These are phyloP conservation scores for Gastrophryne carolinensis DNA, from an alignment of 2,797 vertebrate species.

Conservation along the genomic window DNA sequence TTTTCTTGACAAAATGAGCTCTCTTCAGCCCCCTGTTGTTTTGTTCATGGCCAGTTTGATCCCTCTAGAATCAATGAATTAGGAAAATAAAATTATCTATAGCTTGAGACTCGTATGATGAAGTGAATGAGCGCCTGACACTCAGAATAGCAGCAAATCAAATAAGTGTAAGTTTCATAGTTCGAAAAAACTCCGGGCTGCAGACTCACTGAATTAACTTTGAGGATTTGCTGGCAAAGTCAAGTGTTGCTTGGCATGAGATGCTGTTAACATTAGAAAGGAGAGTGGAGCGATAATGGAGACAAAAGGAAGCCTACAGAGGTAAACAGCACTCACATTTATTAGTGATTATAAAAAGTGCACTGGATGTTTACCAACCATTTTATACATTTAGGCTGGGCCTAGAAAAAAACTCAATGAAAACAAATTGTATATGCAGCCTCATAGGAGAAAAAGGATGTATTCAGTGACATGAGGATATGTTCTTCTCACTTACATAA, in stretches of 20 bases:
- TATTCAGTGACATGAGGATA: too few relatives aligned
- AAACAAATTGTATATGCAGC: too few relatives aligned
- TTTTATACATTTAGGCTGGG: constrained; percentile 12
- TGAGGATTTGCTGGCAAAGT: constrained; percentile 42
- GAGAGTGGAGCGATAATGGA: constrained; percentile 36
- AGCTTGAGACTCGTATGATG: constrained; percentile 43
- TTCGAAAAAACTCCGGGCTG: constrained; percentile 22
- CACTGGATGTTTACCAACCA: background rate
- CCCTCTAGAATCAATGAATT: constrained; percentile 21
- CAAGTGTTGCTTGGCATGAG: constrained; percentile 49
- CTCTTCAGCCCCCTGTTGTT: constrained; percentile 42
- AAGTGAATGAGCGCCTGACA: constrained; percentile 29
- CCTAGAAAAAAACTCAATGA: too few relatives aligned
- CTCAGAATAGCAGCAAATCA: constrained; percentile 33
- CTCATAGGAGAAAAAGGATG: too few relatives aligned
- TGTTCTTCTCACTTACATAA: too few relatives aligned
- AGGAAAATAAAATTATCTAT: constrained; percentile 46
- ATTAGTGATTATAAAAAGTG: background rate
- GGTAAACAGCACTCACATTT: constrained; percentile 40
- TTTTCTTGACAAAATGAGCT: constrained; percentile 25
- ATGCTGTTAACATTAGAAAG: constrained; percentile 43
- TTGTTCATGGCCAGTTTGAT: constrained; percentile 38
- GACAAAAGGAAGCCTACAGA: constrained; percentile 25
- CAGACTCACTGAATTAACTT: constrained; percentile 42
- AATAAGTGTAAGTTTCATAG: constrained; percentile 36